These are phyloP conservation scores for Mormyrus proboscirostris DNA, from an alignment of 2,797 vertebrate species.

Conservation along the genomic window DNA sequence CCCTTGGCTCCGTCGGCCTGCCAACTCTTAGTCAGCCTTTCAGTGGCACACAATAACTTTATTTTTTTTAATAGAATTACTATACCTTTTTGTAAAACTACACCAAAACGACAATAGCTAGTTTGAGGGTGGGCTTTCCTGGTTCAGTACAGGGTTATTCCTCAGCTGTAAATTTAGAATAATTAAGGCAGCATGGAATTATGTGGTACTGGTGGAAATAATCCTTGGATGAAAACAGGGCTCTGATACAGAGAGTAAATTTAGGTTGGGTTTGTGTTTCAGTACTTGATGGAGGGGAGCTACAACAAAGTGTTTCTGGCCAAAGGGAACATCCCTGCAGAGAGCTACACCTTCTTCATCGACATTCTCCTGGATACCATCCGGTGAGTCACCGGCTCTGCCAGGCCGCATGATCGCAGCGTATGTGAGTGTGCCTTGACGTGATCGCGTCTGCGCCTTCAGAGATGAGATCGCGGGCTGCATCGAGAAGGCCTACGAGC, in stretches of 20 bases:
- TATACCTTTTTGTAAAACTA: not conserved
- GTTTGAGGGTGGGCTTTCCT: not conserved
- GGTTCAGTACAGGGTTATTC: not conserved
- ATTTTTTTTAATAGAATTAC: not conserved
- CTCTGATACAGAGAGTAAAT: not conserved
- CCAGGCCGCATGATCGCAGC: not conserved
- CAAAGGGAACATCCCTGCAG: constrained; percentile 91
- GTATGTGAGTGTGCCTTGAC: not conserved
- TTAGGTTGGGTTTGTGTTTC: constrained; percentile 16
- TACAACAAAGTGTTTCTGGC: constrained; percentile 98
- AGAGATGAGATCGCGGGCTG: constrained; percentile 90
- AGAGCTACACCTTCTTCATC: constrained; percentile 95
- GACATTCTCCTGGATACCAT: constrained; percentile 94
- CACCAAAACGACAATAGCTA: not conserved
- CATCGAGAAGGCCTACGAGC: constrained; percentile 90
- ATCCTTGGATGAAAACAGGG: not conserved
- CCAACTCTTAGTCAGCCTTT: not conserved
- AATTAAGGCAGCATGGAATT: not conserved
- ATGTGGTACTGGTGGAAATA: not conserved
- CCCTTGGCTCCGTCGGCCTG: not conserved
- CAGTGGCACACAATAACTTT: not conserved
- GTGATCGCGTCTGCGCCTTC: constrained; percentile 16
- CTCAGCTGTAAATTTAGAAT: not conserved
- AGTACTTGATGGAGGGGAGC: constrained; percentile 96
- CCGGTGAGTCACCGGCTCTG: constrained; percentile 58